Evolutionary conservation across 1,140 invertebrate genomes (phyloP).

Genomic region (Sipha flava): DNA sequence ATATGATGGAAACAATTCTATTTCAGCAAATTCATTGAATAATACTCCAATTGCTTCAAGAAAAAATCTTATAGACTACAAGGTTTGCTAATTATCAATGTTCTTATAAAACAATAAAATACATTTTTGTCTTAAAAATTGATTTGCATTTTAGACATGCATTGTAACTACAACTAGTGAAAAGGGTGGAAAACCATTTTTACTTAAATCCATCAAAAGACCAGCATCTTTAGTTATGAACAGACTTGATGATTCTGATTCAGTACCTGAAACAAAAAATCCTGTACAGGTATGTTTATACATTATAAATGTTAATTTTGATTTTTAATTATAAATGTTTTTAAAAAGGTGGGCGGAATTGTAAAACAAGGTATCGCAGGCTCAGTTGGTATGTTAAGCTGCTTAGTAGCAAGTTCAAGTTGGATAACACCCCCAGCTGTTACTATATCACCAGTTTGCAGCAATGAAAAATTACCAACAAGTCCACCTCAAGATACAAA

Average conservation of each 20-base stretch:
- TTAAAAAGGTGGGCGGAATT: neutral
- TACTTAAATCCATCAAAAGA: constrained; percentile 20
- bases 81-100: neutral
- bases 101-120: neutral
- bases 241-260: neutral
- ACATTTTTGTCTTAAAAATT: too few species aligned
- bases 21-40: constrained; percentile 14
- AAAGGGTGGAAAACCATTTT: constrained; percentile 16
- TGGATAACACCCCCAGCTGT: constrained; percentile 14
- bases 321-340: neutral
- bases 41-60: constrained; percentile 21
- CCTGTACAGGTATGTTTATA: neutral
- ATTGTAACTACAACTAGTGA: constrained; percentile 17
- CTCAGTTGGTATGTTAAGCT: constrained; percentile 20
- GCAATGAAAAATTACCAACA: constrained; percentile 10
- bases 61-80: constrained; percentile 18
- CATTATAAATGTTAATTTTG: neutral
- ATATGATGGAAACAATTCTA: constrained; percentile 1
- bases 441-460: constrained; percentile 22
- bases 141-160: neutral
- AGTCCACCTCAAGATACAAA: constrained; percentile 7
- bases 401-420: constrained; percentile 22
- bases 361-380: constrained; percentile 24
- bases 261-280: constrained; percentile 14
- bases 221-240: constrained; percentile 26